Conservation (phyloP, 2,113 vertebrate species). For the Percopsis transmontana region DNA sequence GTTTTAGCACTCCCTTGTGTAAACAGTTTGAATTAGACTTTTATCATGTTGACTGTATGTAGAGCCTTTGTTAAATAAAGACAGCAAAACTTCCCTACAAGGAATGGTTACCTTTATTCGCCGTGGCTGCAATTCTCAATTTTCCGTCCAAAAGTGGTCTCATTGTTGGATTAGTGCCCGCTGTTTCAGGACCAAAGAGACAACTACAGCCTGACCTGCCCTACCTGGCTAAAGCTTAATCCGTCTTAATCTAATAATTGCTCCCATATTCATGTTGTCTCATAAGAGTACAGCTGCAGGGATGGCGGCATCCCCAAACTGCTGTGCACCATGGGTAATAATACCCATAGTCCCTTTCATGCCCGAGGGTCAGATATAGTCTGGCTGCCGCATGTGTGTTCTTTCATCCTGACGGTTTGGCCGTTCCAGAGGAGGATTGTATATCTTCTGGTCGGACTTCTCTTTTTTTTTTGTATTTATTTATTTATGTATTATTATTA, state of each 20-base stretch:
- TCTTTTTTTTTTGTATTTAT: not conserved
- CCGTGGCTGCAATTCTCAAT: conserved; percentile 3
- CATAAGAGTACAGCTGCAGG: conserved; percentile 53
- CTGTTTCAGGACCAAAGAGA: conserved; percentile 46
- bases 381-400: conserved; percentile 28
- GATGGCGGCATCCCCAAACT: conserved; percentile 33
- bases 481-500: not conserved
- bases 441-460: conserved; percentile 18
- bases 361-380: conserved; percentile 18
- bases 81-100: conserved; percentile 10
- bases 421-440: conserved; percentile 35
- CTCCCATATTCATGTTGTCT: conserved; percentile 56
- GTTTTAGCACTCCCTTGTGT: conserved; percentile 43
- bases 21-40: conserved; percentile 49
- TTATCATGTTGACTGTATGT: conserved; percentile 17
- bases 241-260: conserved; percentile 73
- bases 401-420: conserved; percentile 16
- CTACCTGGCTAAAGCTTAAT: conserved; percentile 63
- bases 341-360: conserved; percentile 39
- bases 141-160: conserved; percentile 45
- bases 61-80: conserved; percentile 37
- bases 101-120: conserved; percentile 22
- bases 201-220: conserved; percentile 23
- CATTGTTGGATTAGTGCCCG: conserved; percentile 60
- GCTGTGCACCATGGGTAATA: conserved; percentile 50